Base-by-base conservation (phyloP, 1,140 invertebrate species). In the Matsumurasca onukii region DNA sequence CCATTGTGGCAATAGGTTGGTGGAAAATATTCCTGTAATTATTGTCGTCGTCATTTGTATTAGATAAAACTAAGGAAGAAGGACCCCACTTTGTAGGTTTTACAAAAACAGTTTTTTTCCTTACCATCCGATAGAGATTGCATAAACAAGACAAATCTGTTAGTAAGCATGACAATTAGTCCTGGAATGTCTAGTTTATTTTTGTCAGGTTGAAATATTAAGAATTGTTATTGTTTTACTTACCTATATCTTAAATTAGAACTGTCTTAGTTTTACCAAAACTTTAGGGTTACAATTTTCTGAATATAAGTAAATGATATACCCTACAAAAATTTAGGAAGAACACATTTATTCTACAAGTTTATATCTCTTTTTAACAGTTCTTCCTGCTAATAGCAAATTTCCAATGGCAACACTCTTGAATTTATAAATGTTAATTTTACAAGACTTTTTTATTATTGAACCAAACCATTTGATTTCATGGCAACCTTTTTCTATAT, bases 1-100 rank as follows among this genome's bases (percentile, higher is more conserved):
- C 55, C 55, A 59, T 59, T 27, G 55, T 59, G 22, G 55, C 30
- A 2, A 59, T 9, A 5, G 24, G 55, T 9, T 59, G 55, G 5
- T 59, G 25, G 55, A 27, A 27, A 2, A 29, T 2, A 27, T 59
- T 22, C 3, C 30, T 48, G 15, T 31, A 48, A 48, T 15, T 48
- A 31, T 65, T 65, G 34, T 65, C 27, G 29, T 65, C 48, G 34
- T 65, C 27, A n/a, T 34, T 20, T 12, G 67, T 66, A 31, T 70
- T 70, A 15, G 64, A 52, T 22, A 67, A 59, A 13, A 70, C 55
- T 31, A 70, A 67, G 27, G 69, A 70, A 9, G 69, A 70, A 30
- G 69, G 69, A 29, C 66, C 64, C 69, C 69, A 70, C 15, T 70
- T 59, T 34, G 67, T 65, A 45, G 62, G 62, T 45, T 45, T 65